Conservation (phyloP, 2,113 vertebrate species). For the Emydura subglobosa region DNA sequence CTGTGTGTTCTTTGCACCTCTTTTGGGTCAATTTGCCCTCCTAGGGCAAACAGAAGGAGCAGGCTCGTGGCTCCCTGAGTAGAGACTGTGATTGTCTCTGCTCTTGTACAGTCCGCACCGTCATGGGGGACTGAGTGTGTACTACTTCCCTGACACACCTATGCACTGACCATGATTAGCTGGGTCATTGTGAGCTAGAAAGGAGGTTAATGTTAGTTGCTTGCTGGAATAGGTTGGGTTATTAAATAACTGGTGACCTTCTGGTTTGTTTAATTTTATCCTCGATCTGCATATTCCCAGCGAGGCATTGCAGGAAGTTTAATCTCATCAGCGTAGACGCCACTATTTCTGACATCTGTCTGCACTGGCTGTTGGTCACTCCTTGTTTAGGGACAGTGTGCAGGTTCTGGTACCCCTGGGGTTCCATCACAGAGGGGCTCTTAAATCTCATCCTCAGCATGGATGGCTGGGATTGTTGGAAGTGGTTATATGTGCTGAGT, state of each 20-base stretch:
- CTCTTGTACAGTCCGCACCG: background rate
- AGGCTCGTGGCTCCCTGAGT: background rate
- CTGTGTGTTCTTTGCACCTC: background rate
- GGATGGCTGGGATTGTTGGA: background rate
- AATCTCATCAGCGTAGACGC: background rate
- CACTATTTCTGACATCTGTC: background rate
- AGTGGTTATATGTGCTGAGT: background rate
- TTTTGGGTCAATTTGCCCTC: background rate
- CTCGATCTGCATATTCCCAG: background rate
- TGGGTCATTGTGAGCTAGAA: fast-evolving
- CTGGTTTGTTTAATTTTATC: background rate
- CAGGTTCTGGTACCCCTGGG: background rate
- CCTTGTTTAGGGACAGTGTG: background rate
- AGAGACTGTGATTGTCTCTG: background rate
- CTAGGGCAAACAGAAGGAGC: fast-evolving
- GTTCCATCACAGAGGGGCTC: background rate
- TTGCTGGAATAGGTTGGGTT: background rate
- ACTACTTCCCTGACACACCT: too few relatives aligned
- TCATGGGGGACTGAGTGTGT: background rate
- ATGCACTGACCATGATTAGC: background rate
- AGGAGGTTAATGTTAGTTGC: background rate
- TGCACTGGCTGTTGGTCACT: background rate
- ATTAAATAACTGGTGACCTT: background rate
- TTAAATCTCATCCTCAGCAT: background rate
- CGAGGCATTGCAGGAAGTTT: background rate